Conservation (phyloP, 2,113 vertebrate genomes). For the Poeciliopsis prolifica region DNA sequence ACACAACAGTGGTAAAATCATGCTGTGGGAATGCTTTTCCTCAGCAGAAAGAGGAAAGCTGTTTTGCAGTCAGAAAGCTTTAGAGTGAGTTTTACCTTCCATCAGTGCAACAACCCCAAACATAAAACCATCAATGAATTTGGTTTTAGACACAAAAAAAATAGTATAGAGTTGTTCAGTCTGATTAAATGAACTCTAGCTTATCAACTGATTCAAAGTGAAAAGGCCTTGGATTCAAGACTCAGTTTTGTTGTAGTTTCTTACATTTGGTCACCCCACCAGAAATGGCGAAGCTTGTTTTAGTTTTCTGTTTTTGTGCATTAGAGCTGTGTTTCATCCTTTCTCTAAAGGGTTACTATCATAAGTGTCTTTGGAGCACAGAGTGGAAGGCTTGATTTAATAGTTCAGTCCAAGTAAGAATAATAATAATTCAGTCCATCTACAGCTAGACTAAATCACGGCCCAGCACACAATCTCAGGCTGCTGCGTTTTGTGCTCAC, state of each 20-base stretch:
- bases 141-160: no score
- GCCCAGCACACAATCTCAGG: conserved; percentile 24
- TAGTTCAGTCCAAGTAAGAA: conserved; percentile 23
- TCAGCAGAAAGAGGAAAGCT: not conserved
- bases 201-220: no score
- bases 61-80: not conserved
- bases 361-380: conserved; percentile 5
- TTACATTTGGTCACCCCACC: not conserved
- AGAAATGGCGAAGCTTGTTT: not conserved
- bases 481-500: conserved; percentile 67
- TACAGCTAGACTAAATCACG: conserved; percentile 46
- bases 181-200: no score
- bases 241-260: not conserved
- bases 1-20: not conserved
- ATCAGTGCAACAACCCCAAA: not conserved
- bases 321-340: conserved; percentile 10
- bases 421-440: conserved; percentile 22
- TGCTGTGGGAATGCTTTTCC: not conserved
- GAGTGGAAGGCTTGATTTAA: conserved; percentile 39
- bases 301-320: conserved; percentile 25
- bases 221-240: not conserved
- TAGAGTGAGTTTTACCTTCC: not conserved
- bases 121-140: not conserved
- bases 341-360: conserved; percentile 4
- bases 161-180: no score